phyloP scores from a whole-genome alignment of 2,797 vertebrate genomes.

The Echeneis naucrates region DNA sequence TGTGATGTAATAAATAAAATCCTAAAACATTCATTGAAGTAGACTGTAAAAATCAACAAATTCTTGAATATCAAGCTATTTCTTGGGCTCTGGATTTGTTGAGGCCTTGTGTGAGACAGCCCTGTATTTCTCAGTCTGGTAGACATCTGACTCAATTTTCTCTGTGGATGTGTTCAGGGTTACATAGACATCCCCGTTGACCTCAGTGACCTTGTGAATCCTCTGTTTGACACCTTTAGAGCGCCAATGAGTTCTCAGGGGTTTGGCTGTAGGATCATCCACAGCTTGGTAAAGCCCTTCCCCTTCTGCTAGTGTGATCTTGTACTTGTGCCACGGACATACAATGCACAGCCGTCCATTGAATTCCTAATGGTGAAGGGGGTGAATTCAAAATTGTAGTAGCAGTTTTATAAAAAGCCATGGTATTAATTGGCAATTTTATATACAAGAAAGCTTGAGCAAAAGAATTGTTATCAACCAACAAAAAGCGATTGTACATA shows the following conservation, averaged over 20 bases:
- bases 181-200: slow-evolving; percentile 87
- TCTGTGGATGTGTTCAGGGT: slow-evolving; percentile 84
- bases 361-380: slow-evolving; percentile 84
- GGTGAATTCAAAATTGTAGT: background rate
- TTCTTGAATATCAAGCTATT: slow-evolving; percentile 27
- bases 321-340: slow-evolving; percentile 97
- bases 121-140: slow-evolving; percentile 87
- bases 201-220: slow-evolving; percentile 87
- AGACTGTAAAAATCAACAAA: background rate
- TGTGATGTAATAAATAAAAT: background rate
- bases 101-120: slow-evolving; percentile 34
- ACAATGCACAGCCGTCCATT: slow-evolving; percentile 88
- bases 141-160: slow-evolving; percentile 89
- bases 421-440: background rate
- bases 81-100: slow-evolving; percentile 31
- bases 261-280: slow-evolving; percentile 85
- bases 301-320: slow-evolving; percentile 92
- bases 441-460: background rate
- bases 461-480: background rate
- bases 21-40: background rate
- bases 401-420: background rate
- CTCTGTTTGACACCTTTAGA: slow-evolving; percentile 96
- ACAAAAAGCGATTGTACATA: background rate
- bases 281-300: slow-evolving; percentile 92
- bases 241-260: slow-evolving; percentile 86